Percentiles rank a stretch among this genome's conserved stretches.
phyloP scores from a whole-genome alignment of 1,140 invertebrate species.

The Telenomus remus region DNA sequence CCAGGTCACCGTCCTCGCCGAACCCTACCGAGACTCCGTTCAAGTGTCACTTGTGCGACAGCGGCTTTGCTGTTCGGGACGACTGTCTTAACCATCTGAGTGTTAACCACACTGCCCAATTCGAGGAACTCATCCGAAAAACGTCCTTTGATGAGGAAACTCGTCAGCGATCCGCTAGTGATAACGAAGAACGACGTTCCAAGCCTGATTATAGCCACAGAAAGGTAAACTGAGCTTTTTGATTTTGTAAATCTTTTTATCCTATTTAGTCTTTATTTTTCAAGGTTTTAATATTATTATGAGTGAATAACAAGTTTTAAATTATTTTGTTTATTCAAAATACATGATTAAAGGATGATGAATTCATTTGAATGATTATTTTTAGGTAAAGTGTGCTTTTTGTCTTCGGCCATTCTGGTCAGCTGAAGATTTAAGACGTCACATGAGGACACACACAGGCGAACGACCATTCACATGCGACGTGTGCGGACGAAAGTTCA shows the following conservation, averaged over 20 bases:
- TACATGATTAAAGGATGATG: no score
- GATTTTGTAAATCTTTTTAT: neutral
- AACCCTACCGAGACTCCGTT: slow-evolving; percentile 82
- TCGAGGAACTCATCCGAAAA: slow-evolving; percentile 85
- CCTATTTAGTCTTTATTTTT: no score
- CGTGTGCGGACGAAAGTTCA: slow-evolving; percentile 88
- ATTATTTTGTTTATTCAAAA: no score
- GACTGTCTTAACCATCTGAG: slow-evolving; percentile 89
- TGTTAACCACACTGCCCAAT: slow-evolving; percentile 82
- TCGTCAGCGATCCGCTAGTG: slow-evolving; percentile 66
- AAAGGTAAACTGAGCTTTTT: slow-evolving; percentile 78
- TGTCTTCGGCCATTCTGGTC: slow-evolving; percentile 95
- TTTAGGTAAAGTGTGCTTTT: slow-evolving; percentile 90
- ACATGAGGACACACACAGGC: slow-evolving; percentile 92
- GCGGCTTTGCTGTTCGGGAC: slow-evolving; percentile 85
- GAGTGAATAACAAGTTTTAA: no score
- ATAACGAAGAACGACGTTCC: slow-evolving; percentile 77
- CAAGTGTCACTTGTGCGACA: slow-evolving; percentile 95
- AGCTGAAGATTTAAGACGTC: slow-evolving; percentile 91
- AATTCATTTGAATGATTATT: neutral
- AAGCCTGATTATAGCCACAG: slow-evolving; percentile 91
- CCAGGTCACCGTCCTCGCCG: slow-evolving; percentile 47
- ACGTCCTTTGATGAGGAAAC: slow-evolving; percentile 80
- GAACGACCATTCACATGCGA: slow-evolving; percentile 88
- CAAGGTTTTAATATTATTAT: no score